Evolutionary conservation across 2,888 invertebrate genomes (phyloP).

Genomic region (Hydrotaea diabolus): DNA sequence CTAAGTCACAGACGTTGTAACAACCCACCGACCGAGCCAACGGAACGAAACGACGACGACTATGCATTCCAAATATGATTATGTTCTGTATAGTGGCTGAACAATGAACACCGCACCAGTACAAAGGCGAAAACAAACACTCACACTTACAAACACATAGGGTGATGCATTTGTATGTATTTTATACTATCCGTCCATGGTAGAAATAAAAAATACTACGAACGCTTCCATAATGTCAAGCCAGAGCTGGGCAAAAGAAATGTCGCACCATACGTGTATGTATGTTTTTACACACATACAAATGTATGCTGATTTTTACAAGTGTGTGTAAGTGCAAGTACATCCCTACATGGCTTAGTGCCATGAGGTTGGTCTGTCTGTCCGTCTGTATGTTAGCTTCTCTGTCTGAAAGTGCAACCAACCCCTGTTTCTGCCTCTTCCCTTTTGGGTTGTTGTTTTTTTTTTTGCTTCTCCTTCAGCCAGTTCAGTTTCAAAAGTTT

Average conservation of each 20-base stretch:
- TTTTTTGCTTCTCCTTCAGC: conserved; percentile 17
- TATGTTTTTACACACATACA: neutral
- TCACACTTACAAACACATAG: neutral
- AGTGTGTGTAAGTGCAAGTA: neutral
- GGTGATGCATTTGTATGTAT: neutral
- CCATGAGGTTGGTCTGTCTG: neutral
- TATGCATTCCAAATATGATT: conserved; percentile 24
- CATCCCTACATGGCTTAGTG: neutral
- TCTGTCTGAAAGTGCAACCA: conserved; percentile 37
- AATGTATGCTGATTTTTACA: neutral
- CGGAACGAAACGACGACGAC: neutral
- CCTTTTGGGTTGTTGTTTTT: neutral
- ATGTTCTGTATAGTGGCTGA: conserved; percentile 8
- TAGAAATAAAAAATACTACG: neutral
- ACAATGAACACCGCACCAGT: conserved; percentile 42
- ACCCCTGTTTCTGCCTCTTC: conserved; percentile 57
- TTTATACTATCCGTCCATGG: neutral
- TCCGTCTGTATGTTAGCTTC: conserved; percentile 10
- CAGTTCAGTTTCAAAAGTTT: conserved; percentile 32
- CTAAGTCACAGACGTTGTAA: neutral
- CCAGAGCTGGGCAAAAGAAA: conserved; percentile 7
- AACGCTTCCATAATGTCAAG: conserved; percentile 1
- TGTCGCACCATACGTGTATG: conserved; percentile 30
- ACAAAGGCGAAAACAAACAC: neutral
- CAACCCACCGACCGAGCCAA: neutral